Evolutionary conservation across 64 coral and sea anemone genomes (phyloP).

Genomic region (Montipora efflorescens): DNA sequence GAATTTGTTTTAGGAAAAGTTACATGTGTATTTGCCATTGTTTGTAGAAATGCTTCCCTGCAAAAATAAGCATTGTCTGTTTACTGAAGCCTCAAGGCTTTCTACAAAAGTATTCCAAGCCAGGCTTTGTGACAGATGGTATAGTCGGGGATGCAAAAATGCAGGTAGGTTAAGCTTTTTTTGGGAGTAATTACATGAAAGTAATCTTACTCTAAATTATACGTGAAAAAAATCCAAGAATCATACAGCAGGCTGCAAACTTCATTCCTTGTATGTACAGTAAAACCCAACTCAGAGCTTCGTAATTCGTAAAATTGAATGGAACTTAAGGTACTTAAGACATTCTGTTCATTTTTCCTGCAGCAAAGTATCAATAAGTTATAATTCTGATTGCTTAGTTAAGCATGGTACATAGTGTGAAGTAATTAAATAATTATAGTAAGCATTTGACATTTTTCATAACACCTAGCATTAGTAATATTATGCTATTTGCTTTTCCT

Average conservation of each 20-base stretch:
- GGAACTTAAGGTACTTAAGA: background rate
- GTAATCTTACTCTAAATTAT: no score
- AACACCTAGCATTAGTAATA: no score
- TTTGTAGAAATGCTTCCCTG: conserved; percentile 77
- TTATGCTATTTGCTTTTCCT: background rate
- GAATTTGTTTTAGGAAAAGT: background rate
- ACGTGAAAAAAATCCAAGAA: no score
- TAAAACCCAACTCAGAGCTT: no score
- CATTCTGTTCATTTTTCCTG: background rate
- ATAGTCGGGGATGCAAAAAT: conserved; percentile 57
- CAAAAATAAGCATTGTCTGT: conserved; percentile 73
- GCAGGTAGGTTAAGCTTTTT: background rate
- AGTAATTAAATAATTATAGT: no score
- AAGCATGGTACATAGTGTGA: no score
- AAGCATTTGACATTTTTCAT: no score
- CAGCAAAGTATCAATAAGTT: background rate
- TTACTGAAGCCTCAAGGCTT: conserved; percentile 90
- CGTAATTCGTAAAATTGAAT: background rate
- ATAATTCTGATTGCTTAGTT: no score
- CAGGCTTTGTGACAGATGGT: conserved; percentile 66
- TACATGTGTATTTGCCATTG: background rate
- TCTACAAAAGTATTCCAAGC: conserved; percentile 76
- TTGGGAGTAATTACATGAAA: no score
- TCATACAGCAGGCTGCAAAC: no score
- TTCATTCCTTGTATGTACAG: no score